Conservation (phyloP, 2,113 vertebrate genomes). For the Isurus oxyrinchus region DNA sequence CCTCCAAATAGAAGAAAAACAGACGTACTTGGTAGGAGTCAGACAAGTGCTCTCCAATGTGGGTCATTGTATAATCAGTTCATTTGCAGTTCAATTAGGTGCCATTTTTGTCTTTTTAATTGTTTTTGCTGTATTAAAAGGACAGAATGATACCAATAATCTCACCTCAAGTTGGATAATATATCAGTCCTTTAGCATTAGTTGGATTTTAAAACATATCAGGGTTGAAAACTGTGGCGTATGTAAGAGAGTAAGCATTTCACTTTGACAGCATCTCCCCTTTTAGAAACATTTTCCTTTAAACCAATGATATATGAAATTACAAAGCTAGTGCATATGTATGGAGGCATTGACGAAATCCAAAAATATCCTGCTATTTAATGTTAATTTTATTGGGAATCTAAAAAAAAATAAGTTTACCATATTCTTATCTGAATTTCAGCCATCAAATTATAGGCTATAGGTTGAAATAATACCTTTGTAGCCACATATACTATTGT, state of each 20-base stretch:
- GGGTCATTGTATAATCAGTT: background rate
- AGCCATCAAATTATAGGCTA: background rate
- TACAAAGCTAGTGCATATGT: background rate
- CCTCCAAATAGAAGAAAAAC: background rate
- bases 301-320: background rate
- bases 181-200: background rate
- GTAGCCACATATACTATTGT: background rate
- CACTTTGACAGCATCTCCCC: background rate
- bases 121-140: background rate
- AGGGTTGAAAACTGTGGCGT: background rate
- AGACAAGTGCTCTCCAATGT: background rate
- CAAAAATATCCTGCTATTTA: background rate
- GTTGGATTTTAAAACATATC: background rate
- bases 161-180: background rate
- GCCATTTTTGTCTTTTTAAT: no score
- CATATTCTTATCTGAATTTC: background rate
- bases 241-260: background rate
- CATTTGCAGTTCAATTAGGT: no score
- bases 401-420: background rate
- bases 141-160: background rate
- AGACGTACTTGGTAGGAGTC: background rate
- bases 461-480: background rate
- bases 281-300: background rate
- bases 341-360: background rate
- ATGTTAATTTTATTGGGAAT: background rate